phyloP scores from a whole-genome alignment of 2,797 vertebrate species.

The Halcyon badia region DNA sequence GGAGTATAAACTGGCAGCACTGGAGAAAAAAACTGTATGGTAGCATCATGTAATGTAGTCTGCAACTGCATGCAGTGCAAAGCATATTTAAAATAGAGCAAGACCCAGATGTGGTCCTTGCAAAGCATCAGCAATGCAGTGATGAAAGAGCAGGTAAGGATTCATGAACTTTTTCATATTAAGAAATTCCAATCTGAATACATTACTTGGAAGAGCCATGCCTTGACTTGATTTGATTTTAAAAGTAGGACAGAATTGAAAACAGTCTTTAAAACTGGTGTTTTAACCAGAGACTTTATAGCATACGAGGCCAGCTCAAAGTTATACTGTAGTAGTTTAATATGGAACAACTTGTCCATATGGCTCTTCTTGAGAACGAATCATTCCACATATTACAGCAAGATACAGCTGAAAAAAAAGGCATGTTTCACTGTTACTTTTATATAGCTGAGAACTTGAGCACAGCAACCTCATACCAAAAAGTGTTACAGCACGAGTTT shows the following conservation, averaged over 20 bases:
- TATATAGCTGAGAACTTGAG: constrained; percentile 62
- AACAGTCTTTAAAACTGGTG: constrained; percentile 44
- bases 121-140: neutral
- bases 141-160: constrained; percentile 48
- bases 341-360: constrained; percentile 63
- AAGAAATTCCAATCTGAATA: constrained; percentile 63
- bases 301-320: neutral
- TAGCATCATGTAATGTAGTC: neutral
- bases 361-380: constrained; percentile 64
- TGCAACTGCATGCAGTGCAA: neutral
- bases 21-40: neutral
- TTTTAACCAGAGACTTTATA: constrained; percentile 40
- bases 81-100: neutral
- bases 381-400: constrained; percentile 69
- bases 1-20: constrained; percentile 16
- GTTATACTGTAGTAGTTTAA: constrained; percentile 52
- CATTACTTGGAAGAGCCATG: constrained; percentile 45
- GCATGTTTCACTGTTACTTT: constrained; percentile 75
- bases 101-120: constrained; percentile 30
- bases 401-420: constrained; percentile 65
- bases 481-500: constrained; percentile 75
- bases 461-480: constrained; percentile 63
- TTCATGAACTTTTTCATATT: constrained; percentile 63
- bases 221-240: constrained; percentile 50
- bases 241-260: constrained; percentile 59